Evolutionary conservation across 2,888 invertebrate genomes (phyloP), one percentile per base, ranked within the genome.

Genomic region (Orchestes rusci): DNA sequence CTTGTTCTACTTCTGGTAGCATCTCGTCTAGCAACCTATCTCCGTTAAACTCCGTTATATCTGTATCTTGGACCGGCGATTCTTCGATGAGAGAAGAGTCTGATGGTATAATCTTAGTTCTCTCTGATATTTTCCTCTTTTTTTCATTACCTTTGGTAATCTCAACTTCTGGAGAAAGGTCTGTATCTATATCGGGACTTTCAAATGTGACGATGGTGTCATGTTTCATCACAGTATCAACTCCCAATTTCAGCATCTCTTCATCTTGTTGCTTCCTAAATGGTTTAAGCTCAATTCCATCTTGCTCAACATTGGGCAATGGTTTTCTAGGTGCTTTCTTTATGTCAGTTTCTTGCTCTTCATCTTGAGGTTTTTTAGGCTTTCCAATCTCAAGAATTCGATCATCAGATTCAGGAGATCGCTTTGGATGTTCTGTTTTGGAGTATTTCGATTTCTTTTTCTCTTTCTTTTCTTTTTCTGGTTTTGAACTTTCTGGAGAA

Each of bases 351-450:
- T 57, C 52, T 54, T 59, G 55, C 44, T 62, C 52, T 52, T 59
- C 30, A 39, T 59, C 57, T 51, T 60, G 57, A 43, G 59, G 57
- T 52, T 63, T 59, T 29, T 63, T 64, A 33, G 64, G 61, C 36
- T 61, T 57, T 57, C 61, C 57, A 18, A 70, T 51, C 34, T 54
- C 34, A 12, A 58, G 23, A 15, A 41, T 17, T 1, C 40, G 35
- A 46, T 58, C 68, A 52, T 70, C 70, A 7, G 69, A 58, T 46
- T 70, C 71, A 2, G 68, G 65, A 49, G 64, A 58, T 5, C 58
- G 59, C 39, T 70, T 68, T 48, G 63, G 62, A 36, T 73, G 73
- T 35, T 68, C 60, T 45, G 57, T 54, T 59, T 52, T 57, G 16
- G 55, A 51, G 28, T 55, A 57, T 48, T 55, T 58, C 23, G 55